phyloP scores from a whole-genome alignment of 2,113 vertebrate genomes.

The Aptenodytes patagonicus region DNA sequence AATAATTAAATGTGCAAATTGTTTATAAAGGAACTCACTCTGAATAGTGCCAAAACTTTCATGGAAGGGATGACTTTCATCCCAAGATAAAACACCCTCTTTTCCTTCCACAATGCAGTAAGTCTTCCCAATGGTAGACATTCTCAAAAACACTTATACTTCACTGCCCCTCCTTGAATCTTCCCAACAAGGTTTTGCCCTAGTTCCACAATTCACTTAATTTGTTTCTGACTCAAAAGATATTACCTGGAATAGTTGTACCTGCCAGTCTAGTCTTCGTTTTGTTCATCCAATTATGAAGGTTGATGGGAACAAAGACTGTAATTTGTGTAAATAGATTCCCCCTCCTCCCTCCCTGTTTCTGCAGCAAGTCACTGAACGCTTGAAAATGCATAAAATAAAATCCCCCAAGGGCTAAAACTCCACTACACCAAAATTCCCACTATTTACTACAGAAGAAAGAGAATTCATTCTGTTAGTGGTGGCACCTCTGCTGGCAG shows the following conservation, averaged over 20 bases:
- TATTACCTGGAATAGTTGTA: background rate
- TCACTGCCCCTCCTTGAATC: background rate
- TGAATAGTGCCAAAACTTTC: background rate
- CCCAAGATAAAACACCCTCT: background rate
- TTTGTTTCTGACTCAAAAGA: background rate
- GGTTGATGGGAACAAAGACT: conserved; percentile 11
- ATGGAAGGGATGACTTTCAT: background rate
- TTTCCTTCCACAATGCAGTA: background rate
- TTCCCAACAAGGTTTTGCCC: background rate
- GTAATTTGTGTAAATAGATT: conserved; percentile 22
- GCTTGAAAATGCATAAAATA: conserved; percentile 15
- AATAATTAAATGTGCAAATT: background rate
- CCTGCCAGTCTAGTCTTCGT: background rate
- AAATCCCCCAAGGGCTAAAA: background rate
- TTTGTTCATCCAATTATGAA: conserved; percentile 3
- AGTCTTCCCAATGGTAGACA: background rate
- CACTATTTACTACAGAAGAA: background rate
- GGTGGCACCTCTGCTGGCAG: background rate
- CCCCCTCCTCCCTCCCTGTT: background rate
- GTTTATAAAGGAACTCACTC: background rate
- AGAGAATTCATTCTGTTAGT: background rate
- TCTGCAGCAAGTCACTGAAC: background rate
- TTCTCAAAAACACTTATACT: background rate
- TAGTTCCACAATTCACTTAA: background rate
- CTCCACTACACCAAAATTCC: background rate